Evolutionary conservation across 1,140 invertebrate genomes (phyloP).

Genomic region (Lerema accius): DNA sequence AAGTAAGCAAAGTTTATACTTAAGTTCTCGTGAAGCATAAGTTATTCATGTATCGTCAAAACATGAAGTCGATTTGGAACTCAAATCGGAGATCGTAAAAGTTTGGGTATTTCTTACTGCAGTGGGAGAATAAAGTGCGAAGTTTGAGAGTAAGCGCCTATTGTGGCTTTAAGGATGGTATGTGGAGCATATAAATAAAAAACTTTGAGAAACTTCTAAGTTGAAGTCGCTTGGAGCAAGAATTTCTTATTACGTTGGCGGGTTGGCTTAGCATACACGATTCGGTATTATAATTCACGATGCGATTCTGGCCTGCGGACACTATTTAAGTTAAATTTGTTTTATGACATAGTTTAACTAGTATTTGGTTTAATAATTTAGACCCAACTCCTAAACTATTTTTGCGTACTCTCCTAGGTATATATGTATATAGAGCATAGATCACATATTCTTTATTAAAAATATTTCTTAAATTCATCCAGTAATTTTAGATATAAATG

Average conservation of each 20-base stretch:
- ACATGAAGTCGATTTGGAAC: neutral
- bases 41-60: slow-evolving; percentile 5
- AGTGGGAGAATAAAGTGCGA: slow-evolving; percentile 12
- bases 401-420: too few species aligned
- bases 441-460: too few species aligned
- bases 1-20: neutral
- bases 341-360: neutral
- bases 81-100: neutral
- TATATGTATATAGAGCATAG: too few species aligned
- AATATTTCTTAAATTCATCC: too few species aligned
- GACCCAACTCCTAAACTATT: neutral
- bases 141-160: slow-evolving; percentile 8
- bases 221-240: neutral
- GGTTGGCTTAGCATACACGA: neutral
- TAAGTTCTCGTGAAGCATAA: slow-evolving; percentile 1
- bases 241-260: neutral
- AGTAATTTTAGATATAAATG: too few species aligned
- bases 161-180: slow-evolving; percentile 2
- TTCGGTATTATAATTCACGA: neutral
- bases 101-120: slow-evolving; percentile 6
- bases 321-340: neutral
- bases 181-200: slow-evolving; percentile 13
- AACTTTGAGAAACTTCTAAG: neutral
- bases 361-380: too few species aligned
- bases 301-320: neutral